phyloP scores from a whole-genome alignment of 2,113 vertebrate species.

The Hymenochirus boettgeri region DNA sequence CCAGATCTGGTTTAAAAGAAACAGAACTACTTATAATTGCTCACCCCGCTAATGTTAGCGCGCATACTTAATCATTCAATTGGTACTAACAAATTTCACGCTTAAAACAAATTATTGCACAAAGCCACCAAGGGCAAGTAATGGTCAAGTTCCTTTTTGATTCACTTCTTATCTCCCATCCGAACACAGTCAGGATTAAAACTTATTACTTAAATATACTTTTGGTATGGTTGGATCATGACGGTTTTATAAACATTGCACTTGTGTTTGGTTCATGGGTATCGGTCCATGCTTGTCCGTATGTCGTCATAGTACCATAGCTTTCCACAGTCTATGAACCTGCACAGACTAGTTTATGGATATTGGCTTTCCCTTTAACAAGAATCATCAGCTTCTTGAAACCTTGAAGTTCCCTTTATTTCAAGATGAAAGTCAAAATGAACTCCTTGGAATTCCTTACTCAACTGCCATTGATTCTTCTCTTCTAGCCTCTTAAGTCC shows the following conservation, averaged over 20 bases:
- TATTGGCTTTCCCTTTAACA: conserved; percentile 40
- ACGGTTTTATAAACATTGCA: conserved; percentile 29
- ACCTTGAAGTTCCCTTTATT: too few species aligned
- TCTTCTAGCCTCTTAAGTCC: too few species aligned
- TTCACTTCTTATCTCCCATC: conserved; percentile 56
- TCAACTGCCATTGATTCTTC: neutral
- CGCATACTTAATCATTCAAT: conserved; percentile 70
- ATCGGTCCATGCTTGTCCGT: neutral
- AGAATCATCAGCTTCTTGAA: conserved; percentile 3
- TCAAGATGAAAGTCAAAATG: neutral
- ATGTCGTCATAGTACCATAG: conserved; percentile 40
- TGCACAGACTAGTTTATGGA: conserved; percentile 66
- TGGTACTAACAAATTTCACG: conserved; percentile 64
- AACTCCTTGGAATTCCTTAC: neutral
- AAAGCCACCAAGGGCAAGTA: conserved; percentile 79
- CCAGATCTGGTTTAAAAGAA: conserved; percentile 60
- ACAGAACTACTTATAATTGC: conserved; percentile 54
- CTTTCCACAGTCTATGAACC: conserved; percentile 75
- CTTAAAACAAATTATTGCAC: conserved; percentile 88
- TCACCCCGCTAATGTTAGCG: conserved; percentile 55
- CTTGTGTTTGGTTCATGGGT: conserved; percentile 47
- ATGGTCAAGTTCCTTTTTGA: conserved; percentile 68
- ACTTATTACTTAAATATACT: conserved; percentile 39
- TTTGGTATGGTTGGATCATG: neutral
- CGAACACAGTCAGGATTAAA: conserved; percentile 75